Evolutionary conservation across 2,797 vertebrate genomes (phyloP).

Genomic region (Champsocephalus esox): DNA sequence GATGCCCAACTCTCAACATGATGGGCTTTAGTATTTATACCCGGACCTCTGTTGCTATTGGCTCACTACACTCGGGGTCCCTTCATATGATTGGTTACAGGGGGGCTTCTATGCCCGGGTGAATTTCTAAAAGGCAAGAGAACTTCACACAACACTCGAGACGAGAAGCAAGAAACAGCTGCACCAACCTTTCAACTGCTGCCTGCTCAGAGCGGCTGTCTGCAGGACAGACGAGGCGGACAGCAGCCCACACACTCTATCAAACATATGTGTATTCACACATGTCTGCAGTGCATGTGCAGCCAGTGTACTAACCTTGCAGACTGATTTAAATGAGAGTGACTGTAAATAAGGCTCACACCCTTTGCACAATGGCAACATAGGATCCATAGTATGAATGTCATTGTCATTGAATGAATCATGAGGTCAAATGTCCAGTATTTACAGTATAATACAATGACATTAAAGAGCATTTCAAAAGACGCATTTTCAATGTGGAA

Average conservation of each 20-base stretch:
- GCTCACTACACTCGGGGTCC: constrained; percentile 49
- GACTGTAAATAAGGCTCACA: background rate
- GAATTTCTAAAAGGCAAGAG: constrained; percentile 87
- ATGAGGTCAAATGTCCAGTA: background rate
- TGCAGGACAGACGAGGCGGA: background rate
- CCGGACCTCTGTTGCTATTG: constrained; percentile 74
- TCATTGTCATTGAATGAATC: background rate
- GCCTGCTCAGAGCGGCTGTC: constrained; percentile 12
- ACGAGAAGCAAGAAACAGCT: constrained; percentile 81
- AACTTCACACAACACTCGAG: constrained; percentile 75
- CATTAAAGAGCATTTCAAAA: background rate
- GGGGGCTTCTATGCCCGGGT: constrained; percentile 44
- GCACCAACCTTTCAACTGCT: constrained; percentile 69
- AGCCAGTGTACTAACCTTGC: background rate
- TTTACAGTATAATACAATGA: background rate
- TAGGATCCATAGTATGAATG: background rate
- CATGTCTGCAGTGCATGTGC: background rate
- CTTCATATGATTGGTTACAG: constrained; percentile 74
- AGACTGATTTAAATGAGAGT: background rate
- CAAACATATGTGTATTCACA: background rate
- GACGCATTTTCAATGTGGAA: background rate
- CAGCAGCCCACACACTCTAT: background rate
- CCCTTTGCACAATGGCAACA: background rate
- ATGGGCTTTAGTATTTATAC: constrained; percentile 83
- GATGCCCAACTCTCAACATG: constrained; percentile 85